These are phyloP conservation scores for Mesocentrotus franciscanus DNA, from an alignment of 53 echinoderm and acorn worm species.

Conservation along the genomic window DNA sequence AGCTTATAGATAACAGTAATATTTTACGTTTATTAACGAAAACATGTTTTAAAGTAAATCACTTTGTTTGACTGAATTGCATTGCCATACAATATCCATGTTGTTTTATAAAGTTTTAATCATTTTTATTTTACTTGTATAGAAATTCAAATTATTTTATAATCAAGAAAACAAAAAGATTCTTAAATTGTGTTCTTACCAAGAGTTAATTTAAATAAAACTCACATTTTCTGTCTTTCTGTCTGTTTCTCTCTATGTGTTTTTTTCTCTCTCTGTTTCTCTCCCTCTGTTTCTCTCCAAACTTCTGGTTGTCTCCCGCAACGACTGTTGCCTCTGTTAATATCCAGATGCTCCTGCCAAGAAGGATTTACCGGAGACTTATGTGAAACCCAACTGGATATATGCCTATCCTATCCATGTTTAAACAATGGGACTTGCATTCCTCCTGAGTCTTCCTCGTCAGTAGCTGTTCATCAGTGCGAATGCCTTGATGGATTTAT, in stretches of 20 bases:
- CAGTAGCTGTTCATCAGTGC: constrained; percentile 63
- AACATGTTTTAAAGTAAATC: no score
- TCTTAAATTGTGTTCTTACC: no score
- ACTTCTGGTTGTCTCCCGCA: not conserved
- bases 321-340: not conserved
- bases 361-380: constrained; percentile 55
- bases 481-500: constrained; percentile 72
- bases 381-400: constrained; percentile 68
- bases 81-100: no score
- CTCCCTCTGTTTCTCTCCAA: not conserved
- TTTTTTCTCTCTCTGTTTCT: not conserved
- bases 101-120: no score
- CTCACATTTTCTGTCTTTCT: not conserved
- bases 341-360: constrained; percentile 36
- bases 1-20: no score
- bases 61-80: no score
- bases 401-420: constrained; percentile 71
- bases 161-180: no score
- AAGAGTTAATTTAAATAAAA: no score
- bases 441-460: not conserved
- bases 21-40: no score
- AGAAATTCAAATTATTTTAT: no score
- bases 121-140: no score
- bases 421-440: constrained; percentile 42
- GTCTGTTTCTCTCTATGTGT: not conserved